Evolutionary conservation across 2,797 vertebrate genomes (phyloP), one percentile per base, ranked within the genome.

Genomic region (Oreochromis grahami): DNA sequence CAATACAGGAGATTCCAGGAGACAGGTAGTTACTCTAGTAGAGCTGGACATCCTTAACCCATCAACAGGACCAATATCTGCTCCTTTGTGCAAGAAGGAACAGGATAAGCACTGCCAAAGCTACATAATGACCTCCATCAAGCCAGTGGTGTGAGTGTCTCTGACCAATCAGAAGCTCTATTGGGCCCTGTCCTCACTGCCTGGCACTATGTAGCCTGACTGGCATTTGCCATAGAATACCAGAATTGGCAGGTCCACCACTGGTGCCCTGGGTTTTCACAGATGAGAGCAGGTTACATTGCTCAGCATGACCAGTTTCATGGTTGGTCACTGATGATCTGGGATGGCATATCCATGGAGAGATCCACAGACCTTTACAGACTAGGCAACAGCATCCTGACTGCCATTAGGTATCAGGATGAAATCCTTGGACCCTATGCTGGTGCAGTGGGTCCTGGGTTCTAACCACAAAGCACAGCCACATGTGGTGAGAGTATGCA

Each of bases 121-220:
- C 4, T 63, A 63, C 58, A 63, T n/a, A 63, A 63, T 38, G 34
- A 63, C 58, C 19, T 63, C 58, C 34, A n/a, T 11, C 34, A 63
- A 36, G 0, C 60, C 19, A 65, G 4, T 65, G 7, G 0, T 8
- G 34, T 65, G 60, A 65, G 34, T 65, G 60, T 65, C 3, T 38
- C 4, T 65, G 60, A 65, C 12, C n/a, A 1, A 14, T 65, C 34
- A 65, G 60, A 65, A 65, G 32, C 34, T 65, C 7, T 65, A 21
- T 8, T 41, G 60, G 34, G 34, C 19, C 7, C 60, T 38, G 11
- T 65, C 34, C 60, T 65, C 34, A 65, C 19, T 41, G 12, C 60
- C 60, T 21, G 60, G 60, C 60, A 38, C 12, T 65, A 13, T 65
- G 60, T 21, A 65, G 60, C 60, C 60, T 8, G 60, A 38, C 38